Evolutionary conservation across 2,113 vertebrate genomes (phyloP), one percentile per base, ranked within the genome.

Genomic region (Climacteris rufus): DNA sequence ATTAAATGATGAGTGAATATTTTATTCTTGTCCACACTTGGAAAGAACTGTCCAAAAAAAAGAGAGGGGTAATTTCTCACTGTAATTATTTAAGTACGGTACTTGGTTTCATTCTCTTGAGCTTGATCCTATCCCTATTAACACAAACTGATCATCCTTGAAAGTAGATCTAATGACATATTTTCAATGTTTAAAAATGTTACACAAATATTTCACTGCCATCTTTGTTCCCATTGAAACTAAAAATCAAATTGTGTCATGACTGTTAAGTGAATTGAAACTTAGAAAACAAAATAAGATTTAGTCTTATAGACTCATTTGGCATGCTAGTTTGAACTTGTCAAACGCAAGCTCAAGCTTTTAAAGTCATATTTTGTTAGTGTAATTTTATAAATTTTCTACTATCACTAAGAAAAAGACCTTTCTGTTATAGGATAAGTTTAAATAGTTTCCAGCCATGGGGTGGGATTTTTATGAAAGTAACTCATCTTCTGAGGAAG

Each of bases 81-180:
- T 66, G 18, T 39, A 93, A 83, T 81, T 87, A 83, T 81, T 87
- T 87, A 66, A 59, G 83, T 64, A 54, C 4, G 19, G 35, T 53
- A 39, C 52, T 89, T 75, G 33, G 42, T 87, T 86, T 90, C n/a
- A 63, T 88, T 94, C 94, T 42, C 66, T 70, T 90, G 65, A 94
- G 71, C 13, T 45, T 59, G 66, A 39, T 91, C 35, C 52, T 68
- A 63, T 78, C 60, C 49, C 39, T 83, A 22, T 72, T 86, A 87
- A 86, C 69, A 90, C 45, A 91, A 94, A 90, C 44, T 81, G 42
- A 94, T 92, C 78, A 74, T n/a, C 78, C 90, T 64, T 93, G 68
- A 88, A 82, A 88, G 45, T 16, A 93, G 39, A 93, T 94, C 50
- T 88, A 87, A 93, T 57, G 60, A 79, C 15, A 80, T 83, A 42